These are phyloP conservation scores for Rhinoptilus africanus DNA, from an alignment of 2,113 vertebrate genomes.

Conservation along the genomic window DNA sequence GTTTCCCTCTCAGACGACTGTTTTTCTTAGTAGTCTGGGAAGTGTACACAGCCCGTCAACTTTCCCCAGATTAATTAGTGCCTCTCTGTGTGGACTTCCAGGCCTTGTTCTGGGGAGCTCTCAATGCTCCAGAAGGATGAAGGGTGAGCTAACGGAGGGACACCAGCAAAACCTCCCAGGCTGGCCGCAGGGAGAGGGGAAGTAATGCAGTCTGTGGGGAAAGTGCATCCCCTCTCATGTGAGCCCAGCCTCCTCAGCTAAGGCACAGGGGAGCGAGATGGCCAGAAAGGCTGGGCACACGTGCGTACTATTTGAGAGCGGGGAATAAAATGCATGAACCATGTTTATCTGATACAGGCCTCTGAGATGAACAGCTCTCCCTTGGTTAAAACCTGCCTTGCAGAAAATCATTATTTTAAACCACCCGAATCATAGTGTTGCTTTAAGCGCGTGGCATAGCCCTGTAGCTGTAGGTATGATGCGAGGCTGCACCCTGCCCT, in stretches of 20 bases:
- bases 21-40: constrained; percentile 33
- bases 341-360: background rate
- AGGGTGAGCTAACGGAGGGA: background rate
- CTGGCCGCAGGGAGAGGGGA: background rate
- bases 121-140: background rate
- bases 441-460: background rate
- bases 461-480: background rate
- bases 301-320: background rate
- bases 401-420: background rate
- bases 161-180: background rate
- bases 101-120: background rate
- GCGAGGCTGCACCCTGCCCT: background rate
- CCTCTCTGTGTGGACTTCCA: background rate
- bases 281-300: background rate
- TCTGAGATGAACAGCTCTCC: background rate
- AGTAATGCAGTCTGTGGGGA: background rate
- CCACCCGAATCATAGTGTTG: background rate
- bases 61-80: constrained; percentile 11
- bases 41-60: constrained; percentile 41
- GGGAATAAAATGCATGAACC: background rate
- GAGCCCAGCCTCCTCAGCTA: background rate
- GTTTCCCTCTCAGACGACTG: constrained; percentile 31
- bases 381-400: background rate
- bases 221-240: background rate
- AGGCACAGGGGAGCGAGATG: background rate